Evolutionary conservation across 2,113 vertebrate genomes (phyloP).

Genomic region (Haliaeetus leucogaster): DNA sequence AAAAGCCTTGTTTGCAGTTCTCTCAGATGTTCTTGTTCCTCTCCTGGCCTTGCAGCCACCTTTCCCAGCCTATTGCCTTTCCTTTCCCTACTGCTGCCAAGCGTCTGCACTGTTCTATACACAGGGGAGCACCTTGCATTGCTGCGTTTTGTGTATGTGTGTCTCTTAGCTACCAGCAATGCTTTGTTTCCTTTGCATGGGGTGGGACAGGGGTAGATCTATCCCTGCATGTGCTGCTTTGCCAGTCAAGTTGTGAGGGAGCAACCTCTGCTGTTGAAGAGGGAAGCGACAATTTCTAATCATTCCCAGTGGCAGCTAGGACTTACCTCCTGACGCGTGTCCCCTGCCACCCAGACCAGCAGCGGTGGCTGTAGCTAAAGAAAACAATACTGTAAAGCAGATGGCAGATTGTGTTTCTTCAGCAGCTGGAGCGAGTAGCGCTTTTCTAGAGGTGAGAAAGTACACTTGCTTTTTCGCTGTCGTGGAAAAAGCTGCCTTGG

Average conservation of each 20-base stretch:
- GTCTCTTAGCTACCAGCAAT: not conserved
- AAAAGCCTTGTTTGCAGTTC: not conserved
- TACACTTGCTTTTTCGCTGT: not conserved
- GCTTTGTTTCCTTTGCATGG: not conserved
- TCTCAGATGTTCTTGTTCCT: not conserved
- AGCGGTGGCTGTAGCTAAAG: not conserved
- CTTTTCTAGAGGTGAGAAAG: not conserved
- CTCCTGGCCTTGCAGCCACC: not conserved
- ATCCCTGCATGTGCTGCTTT: not conserved
- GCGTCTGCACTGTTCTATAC: not conserved
- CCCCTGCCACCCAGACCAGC: not conserved
- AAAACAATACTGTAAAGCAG: not conserved
- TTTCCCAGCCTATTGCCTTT: not conserved
- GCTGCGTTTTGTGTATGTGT: accelerated
- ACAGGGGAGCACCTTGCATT: not conserved
- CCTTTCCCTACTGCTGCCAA: not conserved
- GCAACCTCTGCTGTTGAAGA: not conserved
- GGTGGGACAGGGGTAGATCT: not conserved
- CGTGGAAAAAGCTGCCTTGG: not conserved
- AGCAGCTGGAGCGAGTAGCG: not conserved
- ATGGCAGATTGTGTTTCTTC: not conserved
- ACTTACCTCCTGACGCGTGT: not conserved
- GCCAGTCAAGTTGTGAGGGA: not conserved
- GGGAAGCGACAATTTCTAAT: not conserved
- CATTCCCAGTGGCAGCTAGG: not conserved